Evolutionary conservation across 2,113 vertebrate genomes (phyloP), one percentile per base, ranked within the genome.

Genomic region (Thermophis baileyi): DNA sequence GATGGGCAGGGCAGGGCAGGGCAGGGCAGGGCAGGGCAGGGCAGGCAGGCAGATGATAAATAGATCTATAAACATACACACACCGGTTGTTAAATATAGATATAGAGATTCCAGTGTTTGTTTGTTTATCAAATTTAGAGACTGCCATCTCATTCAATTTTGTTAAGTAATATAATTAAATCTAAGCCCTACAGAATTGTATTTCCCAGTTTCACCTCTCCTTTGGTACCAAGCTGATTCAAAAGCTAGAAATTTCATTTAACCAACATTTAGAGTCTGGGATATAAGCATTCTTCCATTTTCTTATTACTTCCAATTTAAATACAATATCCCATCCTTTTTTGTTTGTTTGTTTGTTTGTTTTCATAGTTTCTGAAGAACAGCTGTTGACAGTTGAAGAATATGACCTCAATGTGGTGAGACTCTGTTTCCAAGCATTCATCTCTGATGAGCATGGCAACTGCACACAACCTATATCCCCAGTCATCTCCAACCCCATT

Each of bases 331-430:
- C 69, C 18, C 16, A 30, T 30, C 81, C 10, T 93, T 14, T 96
- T 35, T 57, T 57, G n/a, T n/a, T n/a, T n/a, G n/a, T 27, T 27
- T 60, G 7, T 44, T 92, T 47, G 47, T 27, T 91, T 50, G 87
- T 88, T 94, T 92, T 10, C 94, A 44, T 96, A 99, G 99, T 99
- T 93, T 97, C 98, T 1, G 98, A 98, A 85, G 98, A 99, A 89
- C 98, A 99, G 97, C 97, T 99, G 94, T 96, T 99, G 95, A 98
- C 98, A 96, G 98, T 98, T 0, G 99, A 99, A 60, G 99, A 99
- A 69, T 99, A 99, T 0, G 99, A 99, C 95, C 97, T 99, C 96
- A 99, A 99, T 3, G 99, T 99, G 14, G 99, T 99, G 53, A 98
- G 99, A 12, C 98, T 99, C 69, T 99, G 99, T 94, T 99, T 99